A percentile compares a stretch with the other conserved stretches of the same genome.
Evolutionary conservation across 2,888 invertebrate species (phyloP).

Genomic region (Maniola hyperantus): DNA sequence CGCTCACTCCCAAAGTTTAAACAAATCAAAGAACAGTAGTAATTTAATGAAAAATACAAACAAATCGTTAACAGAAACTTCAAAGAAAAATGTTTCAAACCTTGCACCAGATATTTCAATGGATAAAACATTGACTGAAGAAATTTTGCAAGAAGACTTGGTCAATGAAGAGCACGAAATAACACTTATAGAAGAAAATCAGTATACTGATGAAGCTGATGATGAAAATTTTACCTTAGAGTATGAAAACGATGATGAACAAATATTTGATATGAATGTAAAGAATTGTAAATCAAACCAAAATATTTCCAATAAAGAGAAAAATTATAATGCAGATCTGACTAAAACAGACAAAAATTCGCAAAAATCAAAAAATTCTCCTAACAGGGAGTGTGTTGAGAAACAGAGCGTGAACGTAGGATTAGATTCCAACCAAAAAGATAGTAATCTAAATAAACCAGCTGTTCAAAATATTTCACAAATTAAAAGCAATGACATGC

Average conservation of each 20-base stretch:
- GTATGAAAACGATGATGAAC: constrained; percentile 36
- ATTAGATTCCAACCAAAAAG: neutral
- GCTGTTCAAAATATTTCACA: no score
- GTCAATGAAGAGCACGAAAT: constrained; percentile 2
- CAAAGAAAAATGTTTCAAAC: neutral
- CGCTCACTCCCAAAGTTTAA: neutral
- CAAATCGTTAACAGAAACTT: constrained; percentile 24
- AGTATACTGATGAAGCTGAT: constrained; percentile 23
- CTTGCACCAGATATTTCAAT: constrained; percentile 1
- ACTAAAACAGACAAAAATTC: neutral
- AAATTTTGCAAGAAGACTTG: neutral
- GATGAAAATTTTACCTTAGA: constrained; percentile 40
- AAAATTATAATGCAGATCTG: constrained; percentile 2
- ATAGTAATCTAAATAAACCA: neutral
- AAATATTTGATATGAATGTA: constrained; percentile 22
- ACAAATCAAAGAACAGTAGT: constrained; percentile 10
- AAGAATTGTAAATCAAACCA: neutral
- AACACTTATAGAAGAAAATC: constrained; percentile 16
- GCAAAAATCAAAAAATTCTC: neutral
- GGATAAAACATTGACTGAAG: neutral
- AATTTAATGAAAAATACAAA: constrained; percentile 22
- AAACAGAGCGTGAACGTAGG: neutral
- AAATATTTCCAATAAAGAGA: constrained; percentile 4
- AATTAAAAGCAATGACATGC: no score
- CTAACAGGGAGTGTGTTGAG: no score